phyloP scores from a whole-genome alignment of 2,888 invertebrate species.

The Cacoxenus indagator region DNA sequence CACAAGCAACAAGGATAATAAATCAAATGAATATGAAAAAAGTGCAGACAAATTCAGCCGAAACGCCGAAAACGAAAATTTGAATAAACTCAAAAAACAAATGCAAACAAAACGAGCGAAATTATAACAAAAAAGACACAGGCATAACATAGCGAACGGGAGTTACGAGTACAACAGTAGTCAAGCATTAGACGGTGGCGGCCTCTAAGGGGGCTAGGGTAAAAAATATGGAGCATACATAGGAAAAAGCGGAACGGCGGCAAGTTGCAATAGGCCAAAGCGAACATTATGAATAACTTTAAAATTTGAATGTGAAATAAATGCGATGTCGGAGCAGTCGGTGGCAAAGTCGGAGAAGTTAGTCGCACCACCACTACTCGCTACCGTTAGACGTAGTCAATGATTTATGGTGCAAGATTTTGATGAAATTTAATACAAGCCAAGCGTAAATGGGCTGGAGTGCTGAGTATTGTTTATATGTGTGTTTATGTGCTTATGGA shows the following conservation, averaged over 20 bases:
- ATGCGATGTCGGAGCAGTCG: constrained; percentile 54
- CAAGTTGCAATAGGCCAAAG: constrained; percentile 22
- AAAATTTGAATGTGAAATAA: constrained; percentile 61
- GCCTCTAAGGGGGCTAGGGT: constrained; percentile 23
- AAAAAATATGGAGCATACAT: constrained; percentile 53
- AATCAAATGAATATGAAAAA: constrained; percentile 46
- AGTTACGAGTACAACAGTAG: constrained; percentile 32
- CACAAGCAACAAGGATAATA: constrained; percentile 53
- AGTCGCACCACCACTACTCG: not conserved
- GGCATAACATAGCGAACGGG: constrained; percentile 27
- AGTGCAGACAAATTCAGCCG: constrained; percentile 57
- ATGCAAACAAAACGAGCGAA: constrained; percentile 44
- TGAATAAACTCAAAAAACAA: constrained; percentile 51
- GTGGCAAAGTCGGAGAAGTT: constrained; percentile 13
- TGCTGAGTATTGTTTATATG: no score
- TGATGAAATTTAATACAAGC: constrained; percentile 54
- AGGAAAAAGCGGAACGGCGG: constrained; percentile 29
- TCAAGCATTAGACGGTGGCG: constrained; percentile 5
- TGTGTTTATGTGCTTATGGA: no score
- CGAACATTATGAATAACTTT: constrained; percentile 59
- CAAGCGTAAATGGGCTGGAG: constrained; percentile 34
- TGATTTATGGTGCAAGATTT: constrained; percentile 60
- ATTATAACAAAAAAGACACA: constrained; percentile 38
- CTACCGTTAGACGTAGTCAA: constrained; percentile 34
- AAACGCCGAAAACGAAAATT: constrained; percentile 32